phyloP scores from a whole-genome alignment of 2,797 vertebrate genomes.

The Melanotaenia pygmaea region DNA sequence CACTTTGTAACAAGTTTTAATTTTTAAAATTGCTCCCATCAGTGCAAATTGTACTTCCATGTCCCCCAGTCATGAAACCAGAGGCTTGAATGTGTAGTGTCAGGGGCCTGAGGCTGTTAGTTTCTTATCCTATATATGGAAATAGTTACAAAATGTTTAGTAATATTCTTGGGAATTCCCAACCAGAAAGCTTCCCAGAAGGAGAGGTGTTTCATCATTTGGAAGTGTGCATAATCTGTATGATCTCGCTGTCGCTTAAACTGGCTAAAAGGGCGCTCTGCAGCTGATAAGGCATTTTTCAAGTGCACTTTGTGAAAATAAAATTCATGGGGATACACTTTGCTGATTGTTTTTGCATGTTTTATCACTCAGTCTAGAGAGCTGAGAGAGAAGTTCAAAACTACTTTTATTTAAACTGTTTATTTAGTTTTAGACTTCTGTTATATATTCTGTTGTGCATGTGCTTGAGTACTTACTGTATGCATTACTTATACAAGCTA shows the following conservation, averaged over 20 bases:
- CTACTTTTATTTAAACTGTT: conserved; percentile 71
- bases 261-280: conserved; percentile 26
- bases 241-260: conserved; percentile 36
- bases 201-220: conserved; percentile 55
- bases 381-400: conserved; percentile 54
- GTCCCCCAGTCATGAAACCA: conserved; percentile 23
- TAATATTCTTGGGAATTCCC: conserved; percentile 62
- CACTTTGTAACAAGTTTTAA: conserved; percentile 22
- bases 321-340: conserved; percentile 68
- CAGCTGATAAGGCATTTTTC: conserved; percentile 52
- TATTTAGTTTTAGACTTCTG: conserved; percentile 76
- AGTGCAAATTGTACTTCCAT: conserved; percentile 11
- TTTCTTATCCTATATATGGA: conserved; percentile 29
- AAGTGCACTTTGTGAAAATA: conserved; percentile 69
- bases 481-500: conserved; percentile 46
- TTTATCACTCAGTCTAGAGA: conserved; percentile 76
- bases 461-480: conserved; percentile 6
- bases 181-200: conserved; percentile 54
- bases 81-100: conserved; percentile 28
- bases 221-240: conserved; percentile 30
- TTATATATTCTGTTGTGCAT: conserved; percentile 59
- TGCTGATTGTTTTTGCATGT: conserved; percentile 72
- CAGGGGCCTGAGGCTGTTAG: conserved; percentile 4
- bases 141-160: conserved; percentile 26
- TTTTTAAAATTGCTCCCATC: conserved; percentile 12